Evolutionary conservation across 2,113 vertebrate genomes (phyloP), one percentile per base, ranked within the genome.

Genomic region (Ivindomyrus marchei): DNA sequence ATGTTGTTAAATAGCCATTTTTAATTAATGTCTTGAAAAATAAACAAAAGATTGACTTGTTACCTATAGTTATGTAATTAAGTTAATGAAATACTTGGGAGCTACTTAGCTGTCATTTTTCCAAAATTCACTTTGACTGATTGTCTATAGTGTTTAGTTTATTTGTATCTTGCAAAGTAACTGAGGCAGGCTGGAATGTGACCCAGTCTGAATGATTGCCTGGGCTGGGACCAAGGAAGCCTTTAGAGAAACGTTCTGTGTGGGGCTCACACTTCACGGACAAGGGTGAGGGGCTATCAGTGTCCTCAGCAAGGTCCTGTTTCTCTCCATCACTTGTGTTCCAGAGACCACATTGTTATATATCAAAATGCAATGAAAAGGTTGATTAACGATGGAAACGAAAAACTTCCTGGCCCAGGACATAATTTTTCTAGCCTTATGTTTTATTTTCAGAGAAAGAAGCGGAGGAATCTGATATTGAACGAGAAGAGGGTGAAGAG

Each of bases 391-490:
- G 62, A 70, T 0, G n/a, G 62, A 70, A 31, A 70, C 62, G 6
- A 39, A 85, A 17, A 47, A n/a, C 19, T 27, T 45, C 45, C 19
- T 9, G 42, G 21, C 83, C 45, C 19, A 17, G 21, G 31, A 77
- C 10, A 17, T 53, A 3, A 49, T 50, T 56, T 89, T 84, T 84
- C 42, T 31, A 49, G 27, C 27, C 84, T 39, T 46, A 24, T 31
- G 19, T 62, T 90, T 80, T 92, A 24, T 91, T 85, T 93, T 86
- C 92, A 96, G 95, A 96, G 88, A 95, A 95, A 91, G 95, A 96
- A 90, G 91, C 13, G 0, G 95, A 95, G 89, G 95, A 95, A 89
- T 88, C 91, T 91, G 94, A 96, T 52, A 91, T 91, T 46, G 92
- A 93, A 56, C 88, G 91, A 24, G 95, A 95, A 80, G 94, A 93